phyloP scores from a whole-genome alignment of 1,140 invertebrate species.

The Neodiprion fabricii region DNA sequence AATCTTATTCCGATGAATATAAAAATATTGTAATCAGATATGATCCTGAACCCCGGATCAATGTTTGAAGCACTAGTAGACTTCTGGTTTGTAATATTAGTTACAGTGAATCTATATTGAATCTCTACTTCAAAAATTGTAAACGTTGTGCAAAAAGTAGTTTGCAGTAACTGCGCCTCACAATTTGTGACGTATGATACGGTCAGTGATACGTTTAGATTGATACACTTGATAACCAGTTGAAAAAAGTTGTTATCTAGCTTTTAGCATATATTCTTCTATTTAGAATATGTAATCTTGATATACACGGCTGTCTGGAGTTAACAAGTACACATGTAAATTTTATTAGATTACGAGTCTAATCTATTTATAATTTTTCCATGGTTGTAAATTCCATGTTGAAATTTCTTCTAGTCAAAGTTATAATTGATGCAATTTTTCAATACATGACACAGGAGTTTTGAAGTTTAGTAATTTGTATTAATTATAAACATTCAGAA shows the following conservation, averaged over 20 bases:
- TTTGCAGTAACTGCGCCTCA: neutral
- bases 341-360: neutral
- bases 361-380: too few species aligned
- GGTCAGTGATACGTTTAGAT: neutral
- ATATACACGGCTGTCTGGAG: neutral
- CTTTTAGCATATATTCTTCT: conserved; percentile 5
- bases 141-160: too few species aligned
- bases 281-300: neutral
- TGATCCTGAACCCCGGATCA: too few species aligned
- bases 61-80: neutral
- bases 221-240: neutral
- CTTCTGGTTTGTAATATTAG: neutral
- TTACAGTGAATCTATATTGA: too few species aligned
- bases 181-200: neutral
- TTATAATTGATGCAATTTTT: too few species aligned
- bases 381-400: too few species aligned
- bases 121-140: too few species aligned
- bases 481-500: too few species aligned
- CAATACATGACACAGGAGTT: too few species aligned
- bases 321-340: neutral
- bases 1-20: neutral
- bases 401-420: too few species aligned
- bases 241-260: conserved; percentile 2
- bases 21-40: neutral
- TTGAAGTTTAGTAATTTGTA: too few species aligned